A percentile compares a stretch with the other conserved stretches of the same genome.
These are phyloP conservation scores for Diceros bicornis DNA, from an alignment of 2,797 vertebrate species.

Conservation along the genomic window DNA sequence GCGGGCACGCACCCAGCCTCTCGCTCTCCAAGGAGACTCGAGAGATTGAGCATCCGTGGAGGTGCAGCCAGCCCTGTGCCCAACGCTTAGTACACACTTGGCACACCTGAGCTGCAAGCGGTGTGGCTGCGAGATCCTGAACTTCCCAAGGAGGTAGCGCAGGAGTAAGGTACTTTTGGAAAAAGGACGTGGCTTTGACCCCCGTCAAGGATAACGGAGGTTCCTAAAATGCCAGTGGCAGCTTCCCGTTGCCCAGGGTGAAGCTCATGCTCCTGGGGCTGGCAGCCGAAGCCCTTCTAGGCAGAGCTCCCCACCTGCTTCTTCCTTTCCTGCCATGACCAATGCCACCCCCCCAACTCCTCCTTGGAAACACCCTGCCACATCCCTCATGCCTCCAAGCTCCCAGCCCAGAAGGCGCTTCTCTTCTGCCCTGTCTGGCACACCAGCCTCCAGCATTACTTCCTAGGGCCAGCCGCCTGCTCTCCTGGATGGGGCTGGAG, in stretches of 20 bases:
- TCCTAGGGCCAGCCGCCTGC: neutral
- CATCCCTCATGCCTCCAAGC: rapidly evolving
- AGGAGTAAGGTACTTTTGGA: neutral
- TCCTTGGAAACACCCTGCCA: neutral
- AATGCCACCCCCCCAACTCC: neutral
- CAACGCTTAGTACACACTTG: rapidly evolving
- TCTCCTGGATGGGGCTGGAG: neutral
- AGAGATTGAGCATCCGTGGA: neutral
- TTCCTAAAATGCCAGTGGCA: neutral
- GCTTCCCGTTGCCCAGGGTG: neutral
- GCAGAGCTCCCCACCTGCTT: too few species aligned
- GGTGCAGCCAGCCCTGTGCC: neutral
- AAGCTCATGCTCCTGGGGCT: too few species aligned
- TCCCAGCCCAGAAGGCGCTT: neutral
- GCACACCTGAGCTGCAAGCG: neutral
- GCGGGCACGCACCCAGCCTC: neutral
- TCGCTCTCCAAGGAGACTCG: neutral
- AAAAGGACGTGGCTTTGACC: neutral
- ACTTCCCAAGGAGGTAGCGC: neutral
- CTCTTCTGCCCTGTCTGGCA: neutral
- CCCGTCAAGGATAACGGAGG: neutral
- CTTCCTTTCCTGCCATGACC: neutral
- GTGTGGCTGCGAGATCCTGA: neutral
- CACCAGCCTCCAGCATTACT: neutral
- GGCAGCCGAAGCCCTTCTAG: neutral